A percentile compares a stretch with the other conserved stretches of the same genome.
Evolutionary conservation across 1,140 invertebrate genomes (phyloP).

Genomic region (Drosophila lacteicornis): DNA sequence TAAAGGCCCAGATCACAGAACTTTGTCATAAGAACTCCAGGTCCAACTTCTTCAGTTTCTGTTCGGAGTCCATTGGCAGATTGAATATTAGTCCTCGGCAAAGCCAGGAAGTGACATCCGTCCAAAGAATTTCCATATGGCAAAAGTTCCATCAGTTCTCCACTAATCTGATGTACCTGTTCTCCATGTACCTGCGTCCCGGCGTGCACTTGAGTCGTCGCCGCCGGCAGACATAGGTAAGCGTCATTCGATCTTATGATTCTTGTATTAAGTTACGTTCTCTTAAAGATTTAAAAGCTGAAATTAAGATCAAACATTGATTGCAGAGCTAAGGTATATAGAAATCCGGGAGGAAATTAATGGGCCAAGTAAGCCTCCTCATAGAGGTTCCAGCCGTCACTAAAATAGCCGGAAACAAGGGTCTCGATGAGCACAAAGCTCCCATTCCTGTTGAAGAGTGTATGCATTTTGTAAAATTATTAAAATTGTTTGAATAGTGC

Average conservation of each 20-base stretch:
- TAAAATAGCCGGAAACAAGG: not conserved
- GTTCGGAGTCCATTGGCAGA: not conserved
- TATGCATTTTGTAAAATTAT: slow-evolving; percentile 1
- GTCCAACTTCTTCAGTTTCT: not conserved
- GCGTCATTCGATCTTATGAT: not conserved
- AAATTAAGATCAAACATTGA: not conserved
- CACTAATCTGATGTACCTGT: not conserved
- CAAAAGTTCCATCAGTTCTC: not conserved
- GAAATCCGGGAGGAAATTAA: not conserved
- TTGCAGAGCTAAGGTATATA: not conserved
- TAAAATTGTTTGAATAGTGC: slow-evolving; percentile 1
- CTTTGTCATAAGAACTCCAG: not conserved
- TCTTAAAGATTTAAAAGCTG: not conserved
- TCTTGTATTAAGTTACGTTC: no score
- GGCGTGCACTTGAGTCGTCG: not conserved
- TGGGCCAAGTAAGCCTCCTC: no score
- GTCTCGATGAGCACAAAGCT: not conserved
- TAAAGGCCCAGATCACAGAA: not conserved
- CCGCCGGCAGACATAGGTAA: not conserved
- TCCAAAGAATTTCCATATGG: not conserved
- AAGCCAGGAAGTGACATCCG: not conserved
- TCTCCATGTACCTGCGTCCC: not conserved
- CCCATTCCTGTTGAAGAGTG: not conserved
- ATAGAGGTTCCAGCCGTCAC: no score
- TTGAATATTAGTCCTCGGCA: not conserved